Percentiles rank a stretch among this genome's conserved stretches.
These are phyloP conservation scores for Chelidonichthys spinosus DNA, from an alignment of 2,797 vertebrate species.

Conservation along the genomic window DNA sequence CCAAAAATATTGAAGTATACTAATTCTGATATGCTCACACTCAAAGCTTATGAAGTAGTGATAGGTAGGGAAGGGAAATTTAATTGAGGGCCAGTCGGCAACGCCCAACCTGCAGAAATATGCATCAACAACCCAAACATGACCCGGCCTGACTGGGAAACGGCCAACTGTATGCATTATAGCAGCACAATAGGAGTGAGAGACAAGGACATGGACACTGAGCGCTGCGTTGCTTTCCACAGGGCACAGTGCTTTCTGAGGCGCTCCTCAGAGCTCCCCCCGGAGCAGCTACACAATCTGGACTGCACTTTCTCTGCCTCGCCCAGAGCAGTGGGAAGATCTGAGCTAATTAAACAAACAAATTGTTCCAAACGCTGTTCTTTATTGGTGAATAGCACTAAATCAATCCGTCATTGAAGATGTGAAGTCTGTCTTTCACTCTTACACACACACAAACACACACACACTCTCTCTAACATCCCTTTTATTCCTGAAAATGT, in stretches of 20 bases:
- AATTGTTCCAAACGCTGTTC: not conserved
- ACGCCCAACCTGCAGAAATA: not conserved
- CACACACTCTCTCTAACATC: no score
- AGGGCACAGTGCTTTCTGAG: not conserved
- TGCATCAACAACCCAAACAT: not conserved
- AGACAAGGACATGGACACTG: not conserved
- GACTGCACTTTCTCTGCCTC: not conserved
- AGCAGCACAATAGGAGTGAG: not conserved
- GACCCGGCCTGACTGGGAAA: not conserved
- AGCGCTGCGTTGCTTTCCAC: no score
- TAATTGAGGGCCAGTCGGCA: not conserved
- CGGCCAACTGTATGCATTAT: not conserved
- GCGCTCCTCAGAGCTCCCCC: not conserved
- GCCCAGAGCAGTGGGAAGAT: not conserved
- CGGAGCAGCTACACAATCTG: not conserved
- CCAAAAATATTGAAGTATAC: not conserved
- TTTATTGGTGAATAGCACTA: not conserved
- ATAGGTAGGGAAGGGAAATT: no score
- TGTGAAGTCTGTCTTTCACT: not conserved
- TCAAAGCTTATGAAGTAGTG: not conserved
- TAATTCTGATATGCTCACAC: not conserved
- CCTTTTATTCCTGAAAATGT: no score
- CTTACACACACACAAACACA: not conserved
- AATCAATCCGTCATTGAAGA: not conserved
- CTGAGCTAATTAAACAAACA: not conserved